phyloP scores from a whole-genome alignment of 1,140 invertebrate genomes.

The Heliconius nattereri region DNA sequence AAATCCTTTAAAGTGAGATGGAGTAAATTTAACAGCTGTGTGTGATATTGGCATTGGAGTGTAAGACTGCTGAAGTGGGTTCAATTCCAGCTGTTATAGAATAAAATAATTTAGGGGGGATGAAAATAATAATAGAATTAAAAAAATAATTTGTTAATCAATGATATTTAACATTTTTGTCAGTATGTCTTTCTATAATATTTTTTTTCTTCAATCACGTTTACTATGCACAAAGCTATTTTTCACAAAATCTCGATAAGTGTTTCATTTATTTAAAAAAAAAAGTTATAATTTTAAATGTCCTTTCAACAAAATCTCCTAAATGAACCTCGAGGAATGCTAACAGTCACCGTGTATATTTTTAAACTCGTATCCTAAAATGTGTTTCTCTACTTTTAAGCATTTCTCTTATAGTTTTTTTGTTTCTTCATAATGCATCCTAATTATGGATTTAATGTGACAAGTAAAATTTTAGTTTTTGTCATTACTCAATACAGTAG shows the following conservation, averaged over 20 bases:
- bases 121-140: no score
- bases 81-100: neutral
- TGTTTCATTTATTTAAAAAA: neutral
- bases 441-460: conserved; percentile 1
- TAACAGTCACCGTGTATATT: conserved; percentile 4
- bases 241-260: no score
- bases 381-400: neutral
- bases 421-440: conserved; percentile 1
- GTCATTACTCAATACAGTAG: neutral
- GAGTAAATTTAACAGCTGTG: neutral
- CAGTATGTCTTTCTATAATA: no score
- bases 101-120: no score
- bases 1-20: conserved; percentile 24
- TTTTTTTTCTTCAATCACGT: no score
- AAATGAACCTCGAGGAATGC: neutral
- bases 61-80: neutral
- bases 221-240: no score
- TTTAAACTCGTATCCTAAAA: neutral
- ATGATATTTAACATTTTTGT: no score
- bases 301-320: neutral
- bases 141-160: no score
- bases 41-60: neutral
- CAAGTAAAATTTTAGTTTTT: neutral
- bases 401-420: neutral
- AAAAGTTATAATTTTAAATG: no score